Conservation (phyloP, 2,888 invertebrate genomes). For the Agonopterix alstromeriana region DNA sequence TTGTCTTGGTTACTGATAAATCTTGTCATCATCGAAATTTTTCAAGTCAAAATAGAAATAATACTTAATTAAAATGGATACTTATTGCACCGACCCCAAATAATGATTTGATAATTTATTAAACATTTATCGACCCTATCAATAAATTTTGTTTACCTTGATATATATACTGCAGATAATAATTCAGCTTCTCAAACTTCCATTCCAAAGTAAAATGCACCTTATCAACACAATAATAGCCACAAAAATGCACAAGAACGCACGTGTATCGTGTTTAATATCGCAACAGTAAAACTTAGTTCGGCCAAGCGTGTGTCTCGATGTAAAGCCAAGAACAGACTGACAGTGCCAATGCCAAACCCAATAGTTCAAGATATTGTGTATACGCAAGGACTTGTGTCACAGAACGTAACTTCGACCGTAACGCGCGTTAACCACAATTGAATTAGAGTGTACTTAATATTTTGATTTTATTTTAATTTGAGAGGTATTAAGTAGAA, state of each 20-base stretch:
- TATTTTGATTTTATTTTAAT: too few species aligned
- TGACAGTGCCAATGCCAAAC: conserved; percentile 35
- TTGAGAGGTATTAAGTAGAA: too few species aligned
- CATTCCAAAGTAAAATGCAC: conserved; percentile 9
- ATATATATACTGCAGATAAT: too few species aligned
- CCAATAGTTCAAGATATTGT: conserved; percentile 18
- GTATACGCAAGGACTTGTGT: conserved; percentile 44
- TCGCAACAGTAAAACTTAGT: background rate
- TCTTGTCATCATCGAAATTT: too few species aligned
- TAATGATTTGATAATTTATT: too few species aligned
- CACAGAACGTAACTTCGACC: conserved; percentile 32
- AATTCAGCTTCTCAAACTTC: background rate
- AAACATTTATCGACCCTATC: too few species aligned
- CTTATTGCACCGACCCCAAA: too few species aligned
- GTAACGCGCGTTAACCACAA: background rate
- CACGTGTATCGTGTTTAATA: conserved; percentile 3
- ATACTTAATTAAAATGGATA: too few species aligned
- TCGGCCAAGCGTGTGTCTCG: conserved; percentile 22
- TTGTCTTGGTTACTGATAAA: too few species aligned
- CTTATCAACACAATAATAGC: conserved; percentile 7
- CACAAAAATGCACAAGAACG: background rate
- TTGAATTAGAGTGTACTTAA: too few species aligned
- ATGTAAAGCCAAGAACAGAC: conserved; percentile 26
- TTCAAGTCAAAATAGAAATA: too few species aligned
- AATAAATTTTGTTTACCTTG: too few species aligned